Evolutionary conservation across 30 jellyfish, hydroid and myxozoan species (phyloP), one percentile per base, ranked within the genome.

Genomic region (Chironex yamaguchii): DNA sequence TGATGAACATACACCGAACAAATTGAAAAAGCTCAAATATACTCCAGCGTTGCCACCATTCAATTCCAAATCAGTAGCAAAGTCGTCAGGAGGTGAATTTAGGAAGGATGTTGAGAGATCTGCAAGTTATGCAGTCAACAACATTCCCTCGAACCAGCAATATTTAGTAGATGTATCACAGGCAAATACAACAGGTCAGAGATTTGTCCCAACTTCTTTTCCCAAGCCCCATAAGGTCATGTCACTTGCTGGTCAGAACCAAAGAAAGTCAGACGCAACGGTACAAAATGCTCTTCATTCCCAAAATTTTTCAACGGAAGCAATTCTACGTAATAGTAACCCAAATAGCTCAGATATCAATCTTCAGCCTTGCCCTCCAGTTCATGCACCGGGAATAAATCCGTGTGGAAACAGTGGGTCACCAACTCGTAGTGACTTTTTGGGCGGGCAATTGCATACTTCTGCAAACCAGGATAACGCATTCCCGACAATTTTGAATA

Each of bases 401-500:
- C 13, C 17, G 9, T 6, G 58, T 42, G 17, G 13, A 42, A 17
- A 17, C 58, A 42, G 17, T 17, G 58, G 58, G 17, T 42, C 58
- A 17, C 17, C 17, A 6, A 6, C 13, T 17, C 58, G 58, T 42
- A 42, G 17, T 42, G 58, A 42, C 9, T 9, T 42, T 6, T 17
- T 42, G 17, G 17, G 17, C 17, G 17, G 13, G 13, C 17, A 9
- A 17, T 6, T 42, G 58, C 17, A 6, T 6, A 17, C 13, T 6
- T 9, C 17, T 6, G 30, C 73, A 27, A 81, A 67, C 27, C 90
- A 86, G 29, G 90, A 76, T 51, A 81, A 51, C 34, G 34, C 75
- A 29, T 85, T 93, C 24, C 98, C 98, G 1, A 93, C 98, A 1
- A 93, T 93, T 66, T 69, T 93, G 25, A 93, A 93, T 66, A 93